phyloP scores from a whole-genome alignment of 2,113 vertebrate genomes.

The Crotalus horridus region DNA sequence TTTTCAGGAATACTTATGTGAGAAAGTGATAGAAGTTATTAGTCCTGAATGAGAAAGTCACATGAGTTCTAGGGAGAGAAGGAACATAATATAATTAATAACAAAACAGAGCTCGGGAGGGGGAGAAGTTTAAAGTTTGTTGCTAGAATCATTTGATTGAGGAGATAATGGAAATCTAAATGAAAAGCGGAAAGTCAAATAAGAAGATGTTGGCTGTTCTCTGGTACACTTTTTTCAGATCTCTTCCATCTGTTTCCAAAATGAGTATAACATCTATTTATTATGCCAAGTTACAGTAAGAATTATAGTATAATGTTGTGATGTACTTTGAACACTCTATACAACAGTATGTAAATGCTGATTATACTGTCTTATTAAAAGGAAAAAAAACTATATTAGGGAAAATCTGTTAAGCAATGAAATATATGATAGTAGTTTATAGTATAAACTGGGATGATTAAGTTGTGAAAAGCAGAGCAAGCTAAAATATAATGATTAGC shows the following conservation, averaged over 20 bases:
- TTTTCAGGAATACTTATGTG: background rate
- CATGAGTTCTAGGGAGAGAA: background rate
- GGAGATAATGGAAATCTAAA: background rate
- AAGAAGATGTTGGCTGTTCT: background rate
- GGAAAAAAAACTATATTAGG: background rate
- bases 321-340: background rate
- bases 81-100: background rate
- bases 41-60: background rate
- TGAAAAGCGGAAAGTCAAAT: background rate
- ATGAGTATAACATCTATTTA: background rate
- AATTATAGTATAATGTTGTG: background rate
- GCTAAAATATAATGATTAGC: background rate
- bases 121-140: background rate
- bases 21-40: background rate
- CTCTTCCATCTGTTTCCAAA: background rate
- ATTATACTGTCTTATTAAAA: background rate
- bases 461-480: background rate
- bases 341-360: background rate
- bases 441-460: background rate
- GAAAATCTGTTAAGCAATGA: background rate
- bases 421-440: background rate
- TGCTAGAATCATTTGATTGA: background rate
- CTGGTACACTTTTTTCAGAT: background rate
- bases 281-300: background rate
- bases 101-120: background rate